Percentiles rank a stretch among this genome's conserved stretches.
Conservation (phyloP, 1,140 invertebrate genomes). For the Palaemon carinicauda region DNA sequence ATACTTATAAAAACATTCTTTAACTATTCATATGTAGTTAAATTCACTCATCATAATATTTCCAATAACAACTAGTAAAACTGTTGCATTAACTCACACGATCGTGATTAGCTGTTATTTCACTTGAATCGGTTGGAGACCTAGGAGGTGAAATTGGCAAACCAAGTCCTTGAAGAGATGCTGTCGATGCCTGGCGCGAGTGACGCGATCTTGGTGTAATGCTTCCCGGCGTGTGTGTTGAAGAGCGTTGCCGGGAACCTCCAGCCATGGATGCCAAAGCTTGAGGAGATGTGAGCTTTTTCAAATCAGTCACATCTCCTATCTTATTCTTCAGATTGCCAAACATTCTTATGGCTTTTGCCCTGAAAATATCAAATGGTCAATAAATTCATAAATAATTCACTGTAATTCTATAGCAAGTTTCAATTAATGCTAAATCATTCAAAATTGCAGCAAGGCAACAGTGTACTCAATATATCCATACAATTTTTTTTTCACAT, state of each 20-base stretch:
- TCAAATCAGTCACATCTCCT: constrained; percentile 56
- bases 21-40: no score
- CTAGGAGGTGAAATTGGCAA: neutral
- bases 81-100: neutral
- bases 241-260: constrained; percentile 55
- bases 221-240: constrained; percentile 50
- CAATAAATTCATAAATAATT: neutral
- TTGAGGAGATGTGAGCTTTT: constrained; percentile 51
- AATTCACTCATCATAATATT: no score
- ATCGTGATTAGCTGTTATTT: neutral
- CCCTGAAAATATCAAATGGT: neutral
- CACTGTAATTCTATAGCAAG: neutral
- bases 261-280: constrained; percentile 21
- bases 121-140: neutral
- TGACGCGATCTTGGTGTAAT: constrained; percentile 32
- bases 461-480: no score
- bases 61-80: no score
- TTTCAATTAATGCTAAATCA: neutral
- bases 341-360: constrained; percentile 41
- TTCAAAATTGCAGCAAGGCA: no score
- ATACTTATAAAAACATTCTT: no score
- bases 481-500: no score
- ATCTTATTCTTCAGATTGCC: constrained; percentile 57
- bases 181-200: constrained; percentile 50
- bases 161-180: constrained; percentile 27